These are phyloP conservation scores for Charaxes varanes DNA, from an alignment of 1,140 invertebrate species.

Conservation along the genomic window DNA sequence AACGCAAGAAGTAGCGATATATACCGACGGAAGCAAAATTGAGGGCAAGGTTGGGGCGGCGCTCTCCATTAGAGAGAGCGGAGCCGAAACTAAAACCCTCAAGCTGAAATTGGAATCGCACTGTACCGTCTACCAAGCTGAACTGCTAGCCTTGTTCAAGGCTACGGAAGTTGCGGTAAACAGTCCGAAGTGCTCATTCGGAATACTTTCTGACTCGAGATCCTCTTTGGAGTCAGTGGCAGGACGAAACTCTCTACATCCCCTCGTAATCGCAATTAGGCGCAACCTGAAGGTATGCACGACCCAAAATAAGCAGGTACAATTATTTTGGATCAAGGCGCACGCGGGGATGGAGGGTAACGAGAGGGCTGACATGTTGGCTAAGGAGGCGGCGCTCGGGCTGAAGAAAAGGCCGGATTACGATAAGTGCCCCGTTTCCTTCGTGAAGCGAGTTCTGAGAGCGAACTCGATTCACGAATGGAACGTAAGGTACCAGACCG, in stretches of 20 bases:
- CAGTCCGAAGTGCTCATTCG: too few species aligned
- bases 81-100: neutral
- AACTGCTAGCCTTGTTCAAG: neutral
- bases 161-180: too few species aligned
- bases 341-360: too few species aligned
- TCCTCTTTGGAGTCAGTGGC: too few species aligned
- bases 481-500: constrained; percentile 14
- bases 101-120: neutral
- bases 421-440: constrained; percentile 14
- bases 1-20: neutral
- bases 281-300: too few species aligned
- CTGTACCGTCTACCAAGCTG: constrained; percentile 8
- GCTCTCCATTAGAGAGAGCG: constrained; percentile 7
- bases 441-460: constrained; percentile 14
- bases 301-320: too few species aligned
- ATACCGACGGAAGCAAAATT: constrained; percentile 16
- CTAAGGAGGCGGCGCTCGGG: constrained; percentile 16
- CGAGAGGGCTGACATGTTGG: too few species aligned
- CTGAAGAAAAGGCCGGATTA: constrained; percentile 12
- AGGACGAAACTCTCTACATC: too few species aligned
- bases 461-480: constrained; percentile 12
- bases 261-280: too few species aligned
- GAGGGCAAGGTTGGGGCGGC: constrained; percentile 11
- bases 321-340: too few species aligned
- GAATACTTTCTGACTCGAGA: too few species aligned